Conservation (phyloP, 2,113 vertebrate species). For the Taxidea taxus region DNA sequence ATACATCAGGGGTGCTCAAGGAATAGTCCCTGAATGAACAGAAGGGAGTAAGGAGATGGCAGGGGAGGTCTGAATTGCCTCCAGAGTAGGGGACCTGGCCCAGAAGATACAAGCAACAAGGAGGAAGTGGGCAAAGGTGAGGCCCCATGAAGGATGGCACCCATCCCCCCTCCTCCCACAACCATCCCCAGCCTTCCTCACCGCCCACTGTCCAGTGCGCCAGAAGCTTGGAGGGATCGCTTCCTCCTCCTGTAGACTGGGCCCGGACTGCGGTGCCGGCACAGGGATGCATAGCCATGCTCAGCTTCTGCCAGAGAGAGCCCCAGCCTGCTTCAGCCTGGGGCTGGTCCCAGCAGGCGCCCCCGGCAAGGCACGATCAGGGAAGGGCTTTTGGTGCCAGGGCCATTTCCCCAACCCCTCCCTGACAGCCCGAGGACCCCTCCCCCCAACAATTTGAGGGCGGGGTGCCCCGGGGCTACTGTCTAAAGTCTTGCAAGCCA, state of each 20-base stretch:
- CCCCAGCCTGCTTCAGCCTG: not conserved
- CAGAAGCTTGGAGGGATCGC: constrained; percentile 84
- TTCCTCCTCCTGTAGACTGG: constrained; percentile 80
- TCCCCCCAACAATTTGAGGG: not conserved
- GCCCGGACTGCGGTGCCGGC: constrained; percentile 80
- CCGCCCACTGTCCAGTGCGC: constrained; percentile 88
- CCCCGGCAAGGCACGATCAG: not conserved
- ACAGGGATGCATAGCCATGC: constrained; percentile 92
- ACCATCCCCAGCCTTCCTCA: not conserved
- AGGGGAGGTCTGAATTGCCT: not conserved
- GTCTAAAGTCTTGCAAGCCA: not conserved
- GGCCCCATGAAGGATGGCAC: not conserved
- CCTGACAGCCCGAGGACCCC: not conserved
- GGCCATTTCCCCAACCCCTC: not conserved
- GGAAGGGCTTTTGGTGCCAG: constrained; percentile 1
- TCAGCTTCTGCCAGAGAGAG: constrained; percentile 87
- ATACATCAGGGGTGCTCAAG: not conserved
- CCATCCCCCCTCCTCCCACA: not conserved
- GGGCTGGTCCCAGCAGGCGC: not conserved
- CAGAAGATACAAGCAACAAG: not conserved
- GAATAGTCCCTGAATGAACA: not conserved
- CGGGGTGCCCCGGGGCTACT: not conserved
- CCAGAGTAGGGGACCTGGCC: not conserved
- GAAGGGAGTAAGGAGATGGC: not conserved
- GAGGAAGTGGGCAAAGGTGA: not conserved